Conservation (phyloP, 2,113 vertebrate genomes). For the Andinoacara biseriatus region DNA sequence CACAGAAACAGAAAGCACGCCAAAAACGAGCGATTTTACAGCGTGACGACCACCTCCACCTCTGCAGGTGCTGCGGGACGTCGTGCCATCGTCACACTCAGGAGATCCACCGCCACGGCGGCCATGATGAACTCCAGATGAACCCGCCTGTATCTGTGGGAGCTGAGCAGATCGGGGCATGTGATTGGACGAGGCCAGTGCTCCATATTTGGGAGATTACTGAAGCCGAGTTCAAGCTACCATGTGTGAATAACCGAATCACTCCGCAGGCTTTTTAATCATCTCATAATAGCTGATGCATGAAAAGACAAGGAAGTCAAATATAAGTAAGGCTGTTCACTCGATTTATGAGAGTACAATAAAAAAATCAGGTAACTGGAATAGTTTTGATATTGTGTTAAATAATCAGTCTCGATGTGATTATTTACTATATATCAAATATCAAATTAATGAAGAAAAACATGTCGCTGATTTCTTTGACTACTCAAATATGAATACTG, state of each 20-base stretch:
- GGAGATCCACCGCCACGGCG: constrained; percentile 12
- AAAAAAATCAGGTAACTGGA: background rate
- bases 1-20: background rate
- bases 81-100: background rate
- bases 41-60: background rate
- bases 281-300: constrained; percentile 38
- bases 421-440: too few relatives aligned
- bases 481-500: background rate
- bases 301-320: background rate
- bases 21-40: background rate
- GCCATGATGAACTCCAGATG: constrained; percentile 73
- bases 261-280: constrained; percentile 55
- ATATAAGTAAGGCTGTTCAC: background rate
- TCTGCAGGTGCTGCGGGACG: background rate
- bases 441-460: background rate
- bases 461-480: background rate
- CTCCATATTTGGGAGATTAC: constrained; percentile 63
- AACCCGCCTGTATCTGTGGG: constrained; percentile 65
- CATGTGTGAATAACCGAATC: constrained; percentile 48
- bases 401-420: background rate
- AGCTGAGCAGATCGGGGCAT: constrained; percentile 36
- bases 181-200: constrained; percentile 53
- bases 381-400: background rate
- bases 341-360: background rate
- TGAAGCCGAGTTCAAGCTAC: constrained; percentile 27